phyloP scores from a whole-genome alignment of 2,113 vertebrate genomes.

The Axis porcinus region DNA sequence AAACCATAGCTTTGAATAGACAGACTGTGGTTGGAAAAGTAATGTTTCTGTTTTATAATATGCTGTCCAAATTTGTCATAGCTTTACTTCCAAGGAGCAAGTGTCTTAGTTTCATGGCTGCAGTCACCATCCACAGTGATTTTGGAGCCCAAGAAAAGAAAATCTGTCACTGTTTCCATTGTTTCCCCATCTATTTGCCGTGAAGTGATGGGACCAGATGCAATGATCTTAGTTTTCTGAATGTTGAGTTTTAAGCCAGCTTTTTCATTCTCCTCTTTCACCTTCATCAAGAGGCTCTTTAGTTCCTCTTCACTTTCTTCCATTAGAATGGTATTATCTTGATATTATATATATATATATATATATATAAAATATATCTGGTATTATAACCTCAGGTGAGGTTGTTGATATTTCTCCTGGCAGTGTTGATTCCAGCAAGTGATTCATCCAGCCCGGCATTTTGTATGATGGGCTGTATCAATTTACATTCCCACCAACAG shows the following conservation, averaged over 20 bases:
- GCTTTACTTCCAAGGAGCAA: neutral
- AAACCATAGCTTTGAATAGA: neutral
- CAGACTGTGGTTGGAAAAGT: neutral
- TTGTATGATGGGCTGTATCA: neutral
- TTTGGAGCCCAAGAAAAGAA: neutral
- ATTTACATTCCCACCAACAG: neutral
- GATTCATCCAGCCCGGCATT: neutral
- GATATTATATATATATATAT: too few species aligned
- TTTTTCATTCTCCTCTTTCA: neutral
- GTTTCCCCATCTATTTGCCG: neutral
- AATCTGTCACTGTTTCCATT: neutral
- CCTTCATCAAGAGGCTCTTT: neutral
- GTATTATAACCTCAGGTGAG: neutral
- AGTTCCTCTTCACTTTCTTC: neutral
- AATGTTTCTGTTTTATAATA: neutral
- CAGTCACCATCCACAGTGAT: neutral
- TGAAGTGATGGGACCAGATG: neutral
- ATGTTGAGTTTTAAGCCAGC: neutral
- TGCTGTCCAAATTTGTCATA: neutral
- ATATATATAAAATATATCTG: too few species aligned
- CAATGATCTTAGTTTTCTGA: neutral
- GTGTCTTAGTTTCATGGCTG: neutral
- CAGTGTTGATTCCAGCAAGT: neutral
- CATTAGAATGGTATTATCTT: neutral
- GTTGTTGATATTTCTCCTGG: neutral